Evolutionary conservation across 2,113 vertebrate genomes (phyloP).

Genomic region (Taxidea taxus): DNA sequence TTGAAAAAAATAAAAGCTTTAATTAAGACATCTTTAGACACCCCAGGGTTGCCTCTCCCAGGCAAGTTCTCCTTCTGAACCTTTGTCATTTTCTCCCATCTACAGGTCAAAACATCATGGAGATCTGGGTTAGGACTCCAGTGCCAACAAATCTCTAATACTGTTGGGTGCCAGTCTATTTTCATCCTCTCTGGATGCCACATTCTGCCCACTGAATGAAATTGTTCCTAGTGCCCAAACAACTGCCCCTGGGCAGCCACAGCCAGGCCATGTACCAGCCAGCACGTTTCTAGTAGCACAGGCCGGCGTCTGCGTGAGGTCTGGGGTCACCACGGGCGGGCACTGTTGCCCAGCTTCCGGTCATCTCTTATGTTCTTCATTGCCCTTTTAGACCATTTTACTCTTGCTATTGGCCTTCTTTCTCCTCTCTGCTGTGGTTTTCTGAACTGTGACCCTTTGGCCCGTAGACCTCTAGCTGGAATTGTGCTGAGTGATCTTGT

Average conservation of each 20-base stretch:
- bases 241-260: background rate
- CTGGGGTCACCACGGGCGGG: background rate
- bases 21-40: background rate
- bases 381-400: background rate
- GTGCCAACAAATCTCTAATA: background rate
- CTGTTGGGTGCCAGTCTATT: background rate
- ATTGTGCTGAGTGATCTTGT: background rate
- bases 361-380: background rate
- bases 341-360: background rate
- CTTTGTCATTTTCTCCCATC: background rate
- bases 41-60: background rate
- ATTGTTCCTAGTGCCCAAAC: background rate
- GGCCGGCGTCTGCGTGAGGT: fast-evolving
- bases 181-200: background rate
- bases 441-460: background rate
- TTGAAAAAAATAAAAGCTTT: background rate
- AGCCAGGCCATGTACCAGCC: background rate
- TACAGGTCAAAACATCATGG: background rate
- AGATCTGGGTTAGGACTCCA: background rate
- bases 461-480: background rate
- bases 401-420: background rate
- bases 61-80: background rate
- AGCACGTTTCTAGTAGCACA: background rate
- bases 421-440: background rate
- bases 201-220: background rate